Evolutionary conservation across 2,797 vertebrate genomes (phyloP), one percentile per base, ranked within the genome.

Genomic region (Galaxias olidus): DNA sequence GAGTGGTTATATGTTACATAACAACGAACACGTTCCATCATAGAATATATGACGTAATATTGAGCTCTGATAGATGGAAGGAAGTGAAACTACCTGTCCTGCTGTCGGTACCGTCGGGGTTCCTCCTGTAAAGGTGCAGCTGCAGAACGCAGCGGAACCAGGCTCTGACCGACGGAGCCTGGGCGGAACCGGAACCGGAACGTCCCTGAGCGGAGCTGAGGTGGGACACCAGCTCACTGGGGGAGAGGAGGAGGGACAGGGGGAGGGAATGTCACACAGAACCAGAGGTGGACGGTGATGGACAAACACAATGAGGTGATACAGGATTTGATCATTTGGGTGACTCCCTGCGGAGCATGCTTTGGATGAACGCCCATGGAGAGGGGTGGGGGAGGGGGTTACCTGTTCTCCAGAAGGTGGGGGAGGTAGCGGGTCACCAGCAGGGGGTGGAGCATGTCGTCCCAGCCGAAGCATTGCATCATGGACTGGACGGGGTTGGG

Each of bases 101-200:
- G 79, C 82, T 89, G 81, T 89, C 87, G 52, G 91, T 88, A 4
- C 78, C 80, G 12, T 92, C 92, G 44, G 81, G 71, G 69, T 90
- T 92, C 75, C 30, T 30, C 30, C 87, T 93, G 87, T 95, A 91
- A 59, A 95, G 73, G 83, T 96, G 93, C 86, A 95, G 97, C 91
- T 98, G 97, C 48, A 99, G 86, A 84, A 96, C 61, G 76, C 97
- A 98, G 65, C 98, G 93, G 77, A 98, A 89, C 98, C 98, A 99
- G 41, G 96, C 91, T 61, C 94, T 93, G 20, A 99, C 80, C 9
- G 93, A 94, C 77, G 94, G 77, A 48, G 93, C 90, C 75, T 98
- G 94, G 4, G 93, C 94, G 0, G 94, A 94, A 43, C 87, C 75
- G 13, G 85, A 88, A 15, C 81, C 87, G 65, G 63, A 63, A 11